Percentiles rank a stretch among this genome's conserved stretches.
Conservation (phyloP, 2,113 vertebrate genomes). For the Pyxicephalus adspersus region DNA sequence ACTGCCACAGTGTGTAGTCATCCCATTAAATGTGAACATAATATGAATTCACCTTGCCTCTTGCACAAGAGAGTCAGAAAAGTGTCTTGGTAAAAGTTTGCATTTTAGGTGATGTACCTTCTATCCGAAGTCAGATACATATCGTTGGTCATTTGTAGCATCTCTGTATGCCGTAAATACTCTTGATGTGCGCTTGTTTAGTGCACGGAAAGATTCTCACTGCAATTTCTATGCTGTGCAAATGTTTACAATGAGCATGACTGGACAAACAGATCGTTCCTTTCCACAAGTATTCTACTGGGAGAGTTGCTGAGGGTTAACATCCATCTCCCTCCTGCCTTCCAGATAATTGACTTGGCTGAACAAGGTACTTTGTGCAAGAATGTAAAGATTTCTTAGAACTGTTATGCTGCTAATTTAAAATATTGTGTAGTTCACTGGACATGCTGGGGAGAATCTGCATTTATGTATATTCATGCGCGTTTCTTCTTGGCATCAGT, state of each 20-base stretch:
- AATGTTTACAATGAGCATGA: conserved; percentile 77
- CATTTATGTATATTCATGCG: conserved; percentile 56
- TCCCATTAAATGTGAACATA: conserved; percentile 96
- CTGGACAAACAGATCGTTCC: conserved; percentile 67
- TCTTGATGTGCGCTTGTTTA: conserved; percentile 57
- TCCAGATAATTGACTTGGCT: conserved; percentile 43
- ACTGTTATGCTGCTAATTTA: conserved; percentile 82
- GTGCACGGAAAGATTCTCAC: conserved; percentile 68
- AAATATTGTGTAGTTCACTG: conserved; percentile 66
- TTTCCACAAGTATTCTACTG: conserved; percentile 66
- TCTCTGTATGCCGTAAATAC: conserved; percentile 66
- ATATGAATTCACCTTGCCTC: conserved; percentile 84
- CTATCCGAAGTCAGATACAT: conserved; percentile 77
- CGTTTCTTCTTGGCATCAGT: conserved; percentile 51
- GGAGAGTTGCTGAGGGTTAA: conserved; percentile 57
- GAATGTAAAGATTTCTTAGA: conserved; percentile 62
- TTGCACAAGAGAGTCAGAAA: conserved; percentile 82
- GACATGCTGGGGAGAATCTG: conserved; percentile 61
- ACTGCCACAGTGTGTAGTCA: conserved; percentile 89
- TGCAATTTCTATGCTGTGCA: conserved; percentile 70
- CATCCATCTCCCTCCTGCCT: conserved; percentile 55
- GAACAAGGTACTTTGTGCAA: conserved; percentile 57
- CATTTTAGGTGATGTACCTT: conserved; percentile 75
- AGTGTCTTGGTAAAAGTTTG: conserved; percentile 70
- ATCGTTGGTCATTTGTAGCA: conserved; percentile 73